A percentile compares a stretch with the other conserved stretches of the same genome.
Evolutionary conservation across 2,113 vertebrate genomes (phyloP).

Genomic region (Cyphotilapia sp.): DNA sequence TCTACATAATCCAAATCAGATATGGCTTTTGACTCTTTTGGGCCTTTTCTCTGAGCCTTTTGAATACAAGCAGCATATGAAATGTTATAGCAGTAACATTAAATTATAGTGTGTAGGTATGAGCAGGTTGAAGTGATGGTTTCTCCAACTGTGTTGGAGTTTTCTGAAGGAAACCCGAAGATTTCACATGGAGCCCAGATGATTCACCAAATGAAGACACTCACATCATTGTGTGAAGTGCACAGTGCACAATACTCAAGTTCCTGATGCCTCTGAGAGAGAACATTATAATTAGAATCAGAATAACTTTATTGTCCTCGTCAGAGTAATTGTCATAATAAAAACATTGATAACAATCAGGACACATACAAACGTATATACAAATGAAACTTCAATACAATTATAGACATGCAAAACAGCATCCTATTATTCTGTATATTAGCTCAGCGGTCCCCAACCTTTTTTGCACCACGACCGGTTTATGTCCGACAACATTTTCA

Average conservation of each 20-base stretch:
- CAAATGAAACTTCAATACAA: background rate
- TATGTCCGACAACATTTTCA: background rate
- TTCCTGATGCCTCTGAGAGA: background rate
- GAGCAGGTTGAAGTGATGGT: background rate
- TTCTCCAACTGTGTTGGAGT: background rate
- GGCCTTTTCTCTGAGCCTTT: background rate
- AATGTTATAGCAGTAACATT: background rate
- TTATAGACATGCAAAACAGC: background rate
- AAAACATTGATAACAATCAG: background rate
- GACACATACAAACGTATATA: background rate
- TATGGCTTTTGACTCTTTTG: background rate
- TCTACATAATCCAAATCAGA: background rate
- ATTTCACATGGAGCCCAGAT: background rate
- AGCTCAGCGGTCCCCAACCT: fast-evolving
- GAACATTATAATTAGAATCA: background rate
- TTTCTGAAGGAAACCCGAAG: background rate
- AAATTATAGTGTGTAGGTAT: background rate
- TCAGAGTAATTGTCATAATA: background rate
- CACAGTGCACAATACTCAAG: fast-evolving
- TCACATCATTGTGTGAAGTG: background rate
- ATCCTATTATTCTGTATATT: background rate
- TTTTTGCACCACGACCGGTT: background rate
- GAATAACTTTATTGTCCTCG: background rate
- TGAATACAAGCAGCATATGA: background rate
- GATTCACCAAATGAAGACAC: background rate